phyloP scores from a whole-genome alignment of 2,888 invertebrate genomes.

The Leucania comma region DNA sequence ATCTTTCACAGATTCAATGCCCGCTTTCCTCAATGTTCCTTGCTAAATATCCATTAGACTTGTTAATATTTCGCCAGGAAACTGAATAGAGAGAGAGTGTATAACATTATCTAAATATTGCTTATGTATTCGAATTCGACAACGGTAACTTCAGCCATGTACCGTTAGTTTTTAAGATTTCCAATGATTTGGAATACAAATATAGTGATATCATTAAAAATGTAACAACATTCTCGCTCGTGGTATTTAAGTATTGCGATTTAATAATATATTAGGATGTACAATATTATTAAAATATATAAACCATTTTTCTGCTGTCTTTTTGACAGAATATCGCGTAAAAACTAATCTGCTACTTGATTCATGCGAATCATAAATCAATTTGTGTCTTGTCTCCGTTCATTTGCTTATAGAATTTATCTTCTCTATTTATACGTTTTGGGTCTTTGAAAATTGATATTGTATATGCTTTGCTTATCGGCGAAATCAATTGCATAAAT shows the following conservation, averaged over 20 bases:
- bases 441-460: constrained; percentile 34
- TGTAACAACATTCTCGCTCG: constrained; percentile 53
- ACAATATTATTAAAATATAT: constrained; percentile 22
- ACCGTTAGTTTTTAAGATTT: constrained; percentile 77
- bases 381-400: constrained; percentile 29
- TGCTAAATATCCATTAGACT: constrained; percentile 64
- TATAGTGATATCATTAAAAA: constrained; percentile 55
- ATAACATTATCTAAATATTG: constrained; percentile 68
- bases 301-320: constrained; percentile 21
- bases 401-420: constrained; percentile 23
- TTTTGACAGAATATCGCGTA: constrained; percentile 17
- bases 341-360: constrained; percentile 36
- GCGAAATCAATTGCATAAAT: constrained; percentile 69
- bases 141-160: constrained; percentile 71
- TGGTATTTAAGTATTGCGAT: constrained; percentile 24
- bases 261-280: constrained; percentile 42
- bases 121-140: constrained; percentile 72
- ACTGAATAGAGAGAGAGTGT: constrained; percentile 61
- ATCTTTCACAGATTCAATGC: constrained; percentile 28
- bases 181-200: constrained; percentile 66
- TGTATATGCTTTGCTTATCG: constrained; percentile 29
- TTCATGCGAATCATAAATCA: constrained; percentile 48
- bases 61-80: constrained; percentile 64
- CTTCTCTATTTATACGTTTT: constrained; percentile 33
- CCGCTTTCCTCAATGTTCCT: constrained; percentile 37